phyloP scores from a whole-genome alignment of 1,140 invertebrate species.

The Anastatus disparis region DNA sequence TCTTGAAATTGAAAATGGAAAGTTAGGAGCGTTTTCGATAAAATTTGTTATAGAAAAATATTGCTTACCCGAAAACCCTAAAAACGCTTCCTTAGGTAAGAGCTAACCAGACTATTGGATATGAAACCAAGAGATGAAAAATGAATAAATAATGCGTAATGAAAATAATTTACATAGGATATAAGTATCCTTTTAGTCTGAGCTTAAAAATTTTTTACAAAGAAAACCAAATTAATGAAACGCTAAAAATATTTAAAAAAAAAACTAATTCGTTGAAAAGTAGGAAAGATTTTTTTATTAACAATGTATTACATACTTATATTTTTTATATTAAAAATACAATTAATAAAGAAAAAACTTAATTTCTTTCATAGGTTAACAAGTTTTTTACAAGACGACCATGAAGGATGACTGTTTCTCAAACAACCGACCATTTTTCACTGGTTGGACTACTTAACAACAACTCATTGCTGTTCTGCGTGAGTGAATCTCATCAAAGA shows the following conservation, averaged over 20 bases:
- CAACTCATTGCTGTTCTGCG: not conserved
- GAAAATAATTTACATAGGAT: not conserved
- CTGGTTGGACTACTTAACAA: not conserved
- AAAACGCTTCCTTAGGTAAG: not conserved
- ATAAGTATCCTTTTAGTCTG: slow-evolving; percentile 23
- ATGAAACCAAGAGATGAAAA: slow-evolving; percentile 8
- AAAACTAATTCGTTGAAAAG: not conserved
- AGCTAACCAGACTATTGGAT: slow-evolving; percentile 32
- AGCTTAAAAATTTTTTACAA: slow-evolving; percentile 9
- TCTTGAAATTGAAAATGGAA: not conserved
- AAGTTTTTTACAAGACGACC: slow-evolving; percentile 5
- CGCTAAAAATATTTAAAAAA: not conserved
- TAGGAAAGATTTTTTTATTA: slow-evolving; percentile 14
- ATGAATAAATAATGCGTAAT: not conserved
- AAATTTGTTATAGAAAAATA: slow-evolving; percentile 4
- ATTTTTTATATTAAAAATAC: not conserved
- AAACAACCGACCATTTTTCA: not conserved
- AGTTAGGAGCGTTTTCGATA: slow-evolving; percentile 1
- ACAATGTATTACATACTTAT: not conserved
- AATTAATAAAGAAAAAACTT: slow-evolving; percentile 9
- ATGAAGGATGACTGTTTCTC: not conserved
- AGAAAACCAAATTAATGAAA: not conserved
- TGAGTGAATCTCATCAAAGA: not conserved
- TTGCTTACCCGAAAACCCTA: slow-evolving; percentile 1
- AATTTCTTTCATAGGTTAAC: slow-evolving; percentile 30